Base-by-base conservation (phyloP, 1,140 invertebrate genomes). In the Alviniconcha marisindica region DNA sequence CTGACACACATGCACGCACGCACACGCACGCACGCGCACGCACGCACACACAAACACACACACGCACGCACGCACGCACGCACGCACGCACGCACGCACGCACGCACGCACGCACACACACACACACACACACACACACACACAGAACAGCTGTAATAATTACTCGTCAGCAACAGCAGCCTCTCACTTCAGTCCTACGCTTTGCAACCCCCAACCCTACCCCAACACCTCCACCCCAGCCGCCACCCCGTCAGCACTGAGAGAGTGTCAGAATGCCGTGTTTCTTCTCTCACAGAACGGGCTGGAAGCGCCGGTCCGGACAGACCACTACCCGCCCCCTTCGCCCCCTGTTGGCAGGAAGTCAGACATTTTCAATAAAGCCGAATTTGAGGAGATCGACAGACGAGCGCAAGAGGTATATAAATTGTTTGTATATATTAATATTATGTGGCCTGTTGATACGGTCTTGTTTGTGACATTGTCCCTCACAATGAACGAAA, bases 261-360 rank as follows among this genome's bases (percentile, higher is more conserved):
- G n/a, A 56, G 21, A n/a, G 1, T 60, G 54, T 60, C 4, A n/a
- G 21, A n/a, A n/a, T 51, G 48, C 21, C 21, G 48, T 51, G 48
- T 51, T 18, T 60, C 4, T 60, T 18, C 28, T 18, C 28, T 24
- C 28, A n/a, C 21, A 60, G 54, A 60, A 24, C 54, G 21, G 21
- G 12, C 54, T 60, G 54, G 7, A 18, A 51, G 48, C 7, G 18
- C 48, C 48, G 21, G 54, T n/a, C 5, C 21, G 21, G 54, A n/a
- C 21, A 18, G 63, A 66, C 38, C 18, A 74, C 71, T 33, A 12
- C 7, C 33, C 66, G 7, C 71, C 71, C 14, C 36, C 71, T 21
- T 33, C 71, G 38, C 71, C 71, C 14, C 71, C 71, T 74, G 71
- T 74, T 28, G 71, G 71, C 15, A 74, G 42, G 38, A 74, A 74